Evolutionary conservation across 2,113 vertebrate genomes (phyloP).

Genomic region (Gymnobelideus leadbeateri): DNA sequence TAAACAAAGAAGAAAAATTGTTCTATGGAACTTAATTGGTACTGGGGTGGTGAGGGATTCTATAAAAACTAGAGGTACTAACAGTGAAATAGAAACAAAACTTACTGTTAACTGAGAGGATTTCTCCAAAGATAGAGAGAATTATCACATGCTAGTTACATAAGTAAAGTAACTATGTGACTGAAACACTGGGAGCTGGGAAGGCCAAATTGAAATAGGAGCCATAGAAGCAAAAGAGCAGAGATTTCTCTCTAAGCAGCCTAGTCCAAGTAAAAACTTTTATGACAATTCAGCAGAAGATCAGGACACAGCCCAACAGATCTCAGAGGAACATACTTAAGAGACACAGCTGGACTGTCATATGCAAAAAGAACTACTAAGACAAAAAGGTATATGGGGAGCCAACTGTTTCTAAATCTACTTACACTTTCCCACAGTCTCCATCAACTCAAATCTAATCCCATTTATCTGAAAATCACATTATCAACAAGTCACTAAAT

Average conservation of each 20-base stretch:
- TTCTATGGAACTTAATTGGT: background rate
- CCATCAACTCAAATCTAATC: background rate
- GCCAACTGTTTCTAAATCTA: background rate
- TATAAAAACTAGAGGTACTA: slow-evolving; percentile 58
- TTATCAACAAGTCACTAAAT: background rate
- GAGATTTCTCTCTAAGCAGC: slow-evolving; percentile 77
- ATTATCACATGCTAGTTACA: slow-evolving; percentile 78
- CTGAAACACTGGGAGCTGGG: slow-evolving; percentile 76
- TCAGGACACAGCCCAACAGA: background rate
- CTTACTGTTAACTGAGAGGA: slow-evolving; percentile 73
- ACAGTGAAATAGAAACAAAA: slow-evolving; percentile 74
- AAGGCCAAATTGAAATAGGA: slow-evolving; percentile 76
- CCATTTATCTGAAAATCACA: background rate
- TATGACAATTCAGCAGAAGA: slow-evolving; percentile 73
- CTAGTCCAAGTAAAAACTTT: slow-evolving; percentile 78
- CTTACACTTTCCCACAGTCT: background rate
- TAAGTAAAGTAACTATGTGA: slow-evolving; percentile 72
- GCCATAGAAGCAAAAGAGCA: slow-evolving; percentile 76
- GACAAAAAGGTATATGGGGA: background rate
- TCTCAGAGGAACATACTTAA: background rate
- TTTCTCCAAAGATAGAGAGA: slow-evolving; percentile 73
- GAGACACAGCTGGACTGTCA: background rate
- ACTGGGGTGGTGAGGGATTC: background rate
- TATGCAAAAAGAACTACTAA: background rate
- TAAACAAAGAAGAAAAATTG: slow-evolving; percentile 32